Percentiles rank a stretch among this genome's conserved stretches.
Evolutionary conservation across 1,140 invertebrate species (phyloP).

Genomic region (Drosophila carrolli): DNA sequence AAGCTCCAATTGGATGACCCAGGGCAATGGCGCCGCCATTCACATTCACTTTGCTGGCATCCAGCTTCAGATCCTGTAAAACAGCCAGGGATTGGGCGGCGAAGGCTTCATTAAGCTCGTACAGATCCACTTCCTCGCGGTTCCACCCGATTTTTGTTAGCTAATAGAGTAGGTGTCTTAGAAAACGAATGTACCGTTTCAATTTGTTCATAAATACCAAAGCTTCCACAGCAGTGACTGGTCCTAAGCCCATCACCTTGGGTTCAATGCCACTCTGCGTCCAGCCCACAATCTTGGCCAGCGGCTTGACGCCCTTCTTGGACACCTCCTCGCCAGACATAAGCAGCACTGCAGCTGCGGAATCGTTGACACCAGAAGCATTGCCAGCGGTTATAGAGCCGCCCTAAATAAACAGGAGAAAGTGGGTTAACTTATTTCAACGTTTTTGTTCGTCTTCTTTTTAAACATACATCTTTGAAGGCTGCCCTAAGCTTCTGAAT

Average conservation of each 20-base stretch:
- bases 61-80: conserved; percentile 88
- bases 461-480: conserved; percentile 86
- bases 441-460: neutral
- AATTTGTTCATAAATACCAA: conserved; percentile 86
- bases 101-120: conserved; percentile 96
- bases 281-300: conserved; percentile 89
- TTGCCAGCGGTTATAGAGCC: conserved; percentile 93
- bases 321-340: conserved; percentile 87
- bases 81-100: conserved; percentile 91
- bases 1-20: conserved; percentile 96
- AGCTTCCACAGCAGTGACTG: conserved; percentile 88
- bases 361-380: conserved; percentile 94
- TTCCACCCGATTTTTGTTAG: conserved; percentile 91
- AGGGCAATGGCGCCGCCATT: conserved; percentile 95
- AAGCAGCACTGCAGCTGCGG: conserved; percentile 92
- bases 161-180: conserved; percentile 83
- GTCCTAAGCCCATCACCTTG: conserved; percentile 91
- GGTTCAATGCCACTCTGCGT: conserved; percentile 90
- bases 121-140: conserved; percentile 93
- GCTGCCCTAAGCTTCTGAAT: conserved; percentile 88
- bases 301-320: conserved; percentile 84
- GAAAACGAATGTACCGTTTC: neutral
- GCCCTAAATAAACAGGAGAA: conserved; percentile 55
- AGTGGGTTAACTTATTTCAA: neutral
- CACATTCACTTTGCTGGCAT: conserved; percentile 91